A percentile compares a stretch with the other conserved stretches of the same genome.
Conservation (phyloP, 2,888 invertebrate genomes). For the Microplitis manilae region DNA sequence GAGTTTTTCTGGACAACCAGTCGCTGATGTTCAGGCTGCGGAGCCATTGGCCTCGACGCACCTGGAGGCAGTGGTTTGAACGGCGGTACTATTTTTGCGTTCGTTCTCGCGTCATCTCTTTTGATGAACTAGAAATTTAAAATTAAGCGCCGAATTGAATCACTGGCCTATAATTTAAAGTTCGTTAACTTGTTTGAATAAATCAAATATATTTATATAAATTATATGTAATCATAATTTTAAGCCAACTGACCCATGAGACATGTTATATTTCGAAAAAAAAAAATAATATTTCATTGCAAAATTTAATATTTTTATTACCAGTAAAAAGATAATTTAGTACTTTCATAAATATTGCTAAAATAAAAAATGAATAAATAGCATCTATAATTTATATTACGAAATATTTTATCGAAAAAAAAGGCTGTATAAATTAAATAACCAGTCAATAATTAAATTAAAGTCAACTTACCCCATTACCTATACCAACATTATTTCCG, state of each 20-base stretch:
- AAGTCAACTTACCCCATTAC: slow-evolving; percentile 58
- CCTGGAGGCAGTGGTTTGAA: slow-evolving; percentile 85
- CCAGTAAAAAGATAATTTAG: not conserved
- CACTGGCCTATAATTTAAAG: too few species aligned
- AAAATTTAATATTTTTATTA: not conserved
- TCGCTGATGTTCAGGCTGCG: slow-evolving; percentile 76
- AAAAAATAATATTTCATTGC: not conserved
- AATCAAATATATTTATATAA: too few species aligned
- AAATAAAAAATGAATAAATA: not conserved
- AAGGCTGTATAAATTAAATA: not conserved
- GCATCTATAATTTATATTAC: not conserved
- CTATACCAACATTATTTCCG: slow-evolving; percentile 54
- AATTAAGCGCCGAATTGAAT: too few species aligned
- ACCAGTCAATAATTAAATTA: not conserved
- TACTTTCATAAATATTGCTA: not conserved
- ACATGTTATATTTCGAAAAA: not conserved
- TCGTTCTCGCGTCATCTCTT: slow-evolving; percentile 41
- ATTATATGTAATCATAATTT: not conserved
- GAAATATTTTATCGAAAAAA: not conserved
- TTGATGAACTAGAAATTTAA: slow-evolving; percentile 28
- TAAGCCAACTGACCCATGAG: not conserved
- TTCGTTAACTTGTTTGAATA: too few species aligned
- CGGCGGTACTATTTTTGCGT: slow-evolving; percentile 76
- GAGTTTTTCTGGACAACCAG: slow-evolving; percentile 66
- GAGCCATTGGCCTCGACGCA: slow-evolving; percentile 74